Evolutionary conservation across 2,113 vertebrate species (phyloP).

Genomic region (Leucopsar rothschildi): DNA sequence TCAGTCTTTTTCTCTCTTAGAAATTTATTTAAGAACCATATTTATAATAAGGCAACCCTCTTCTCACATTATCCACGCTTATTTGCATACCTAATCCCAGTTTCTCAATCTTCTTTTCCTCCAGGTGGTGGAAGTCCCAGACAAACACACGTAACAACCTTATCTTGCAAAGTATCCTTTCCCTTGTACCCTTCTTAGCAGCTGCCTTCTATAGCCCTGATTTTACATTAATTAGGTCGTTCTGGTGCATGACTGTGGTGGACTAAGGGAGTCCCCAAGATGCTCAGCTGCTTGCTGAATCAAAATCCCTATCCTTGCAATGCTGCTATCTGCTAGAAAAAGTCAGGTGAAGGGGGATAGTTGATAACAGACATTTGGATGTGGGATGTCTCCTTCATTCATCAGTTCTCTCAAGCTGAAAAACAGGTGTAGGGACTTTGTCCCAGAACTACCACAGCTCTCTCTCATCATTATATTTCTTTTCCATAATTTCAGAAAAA

Average conservation of each 20-base stretch:
- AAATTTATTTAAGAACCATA: background rate
- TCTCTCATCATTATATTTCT: background rate
- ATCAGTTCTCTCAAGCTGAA: background rate
- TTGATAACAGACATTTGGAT: background rate
- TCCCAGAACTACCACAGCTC: background rate
- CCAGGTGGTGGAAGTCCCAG: rapidly evolving
- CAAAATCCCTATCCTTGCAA: background rate
- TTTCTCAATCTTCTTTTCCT: background rate
- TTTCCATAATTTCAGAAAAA: background rate
- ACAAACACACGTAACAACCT: background rate
- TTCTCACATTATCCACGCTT: rapidly evolving
- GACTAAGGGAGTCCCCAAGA: background rate
- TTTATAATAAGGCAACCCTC: background rate
- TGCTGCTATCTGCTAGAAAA: background rate
- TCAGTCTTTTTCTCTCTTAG: background rate
- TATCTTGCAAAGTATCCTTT: background rate
- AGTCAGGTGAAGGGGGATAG: background rate
- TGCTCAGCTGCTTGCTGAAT: background rate
- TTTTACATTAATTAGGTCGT: rapidly evolving
- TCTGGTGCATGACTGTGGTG: background rate
- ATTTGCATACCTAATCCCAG: background rate
- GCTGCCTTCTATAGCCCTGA: background rate
- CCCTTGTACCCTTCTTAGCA: rapidly evolving
- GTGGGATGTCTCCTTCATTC: background rate
- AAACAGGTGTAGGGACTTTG: background rate